These are phyloP conservation scores for Barnardius zonarius DNA, from an alignment of 2,113 vertebrate genomes.

Conservation along the genomic window DNA sequence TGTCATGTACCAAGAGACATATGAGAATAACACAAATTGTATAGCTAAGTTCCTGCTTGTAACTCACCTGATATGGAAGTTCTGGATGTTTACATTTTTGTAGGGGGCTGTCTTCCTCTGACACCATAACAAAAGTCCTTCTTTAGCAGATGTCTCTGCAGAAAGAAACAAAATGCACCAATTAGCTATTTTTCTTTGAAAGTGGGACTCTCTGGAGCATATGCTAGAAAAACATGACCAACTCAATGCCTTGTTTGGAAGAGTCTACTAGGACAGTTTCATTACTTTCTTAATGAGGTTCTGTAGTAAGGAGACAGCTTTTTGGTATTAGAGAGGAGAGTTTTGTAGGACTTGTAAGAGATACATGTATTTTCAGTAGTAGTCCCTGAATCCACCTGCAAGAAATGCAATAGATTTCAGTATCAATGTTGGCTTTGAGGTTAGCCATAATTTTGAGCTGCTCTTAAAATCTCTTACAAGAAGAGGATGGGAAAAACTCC, in stretches of 20 bases:
- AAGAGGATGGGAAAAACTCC: background rate
- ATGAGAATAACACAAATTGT: background rate
- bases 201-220: background rate
- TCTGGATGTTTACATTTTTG: slow-evolving; percentile 99
- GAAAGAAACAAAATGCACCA: background rate
- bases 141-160: slow-evolving; percentile 97
- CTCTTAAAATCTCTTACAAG: background rate
- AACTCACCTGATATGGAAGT: slow-evolving; percentile 97
- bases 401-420: background rate
- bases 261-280: background rate
- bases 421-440: background rate
- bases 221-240: background rate
- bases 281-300: background rate
- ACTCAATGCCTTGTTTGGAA: background rate
- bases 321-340: background rate
- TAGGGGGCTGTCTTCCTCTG: slow-evolving; percentile 98
- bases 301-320: background rate
- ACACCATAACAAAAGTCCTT: slow-evolving; percentile 96
- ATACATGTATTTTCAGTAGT: background rate
- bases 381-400: background rate
- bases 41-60: background rate
- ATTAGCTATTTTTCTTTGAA: background rate
- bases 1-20: background rate
- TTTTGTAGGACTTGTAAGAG: background rate
- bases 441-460: background rate